phyloP scores from a whole-genome alignment of 2,797 vertebrate species.

The Pelodytes ibericus region DNA sequence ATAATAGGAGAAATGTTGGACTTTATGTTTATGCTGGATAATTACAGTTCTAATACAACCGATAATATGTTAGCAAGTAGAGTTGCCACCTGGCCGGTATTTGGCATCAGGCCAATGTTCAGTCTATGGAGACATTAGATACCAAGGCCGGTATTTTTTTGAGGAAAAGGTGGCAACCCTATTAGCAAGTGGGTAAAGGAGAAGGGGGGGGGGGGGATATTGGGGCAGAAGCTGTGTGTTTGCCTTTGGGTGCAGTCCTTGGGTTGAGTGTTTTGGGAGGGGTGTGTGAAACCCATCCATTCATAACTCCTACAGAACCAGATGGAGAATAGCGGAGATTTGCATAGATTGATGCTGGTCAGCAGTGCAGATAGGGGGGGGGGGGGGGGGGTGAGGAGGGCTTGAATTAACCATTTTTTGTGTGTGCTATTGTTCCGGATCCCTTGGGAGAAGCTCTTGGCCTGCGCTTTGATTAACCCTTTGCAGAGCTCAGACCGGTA shows the following conservation, averaged over 20 bases:
- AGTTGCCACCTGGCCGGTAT: no score
- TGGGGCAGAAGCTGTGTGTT: neutral
- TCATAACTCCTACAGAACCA: slow-evolving; percentile 62
- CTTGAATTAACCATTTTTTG: slow-evolving; percentile 12
- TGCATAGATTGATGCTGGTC: slow-evolving; percentile 67
- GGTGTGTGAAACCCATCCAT: slow-evolving; percentile 34
- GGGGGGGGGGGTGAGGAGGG: slow-evolving; percentile 32
- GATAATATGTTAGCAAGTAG: no score
- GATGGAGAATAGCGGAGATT: slow-evolving; percentile 66
- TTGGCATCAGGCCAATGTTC: no score
- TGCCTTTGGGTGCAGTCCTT: neutral
- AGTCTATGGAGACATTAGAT: no score
- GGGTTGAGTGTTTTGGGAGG: slow-evolving; percentile 17
- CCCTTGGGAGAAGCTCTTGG: slow-evolving; percentile 58
- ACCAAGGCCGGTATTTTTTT: no score
- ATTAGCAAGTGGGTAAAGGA: no score
- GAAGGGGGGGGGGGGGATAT: no score
- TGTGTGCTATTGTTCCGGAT: neutral
- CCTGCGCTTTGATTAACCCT: neutral
- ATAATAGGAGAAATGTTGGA: no score
- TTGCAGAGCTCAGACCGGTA: no score
- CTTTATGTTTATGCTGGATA: no score
- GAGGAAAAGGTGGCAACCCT: no score
- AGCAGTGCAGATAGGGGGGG: slow-evolving; percentile 39
- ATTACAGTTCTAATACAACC: no score